Percentiles rank a stretch among this genome's conserved stretches.
phyloP scores from a whole-genome alignment of 92 coral and sea anemone genomes.

The Phenganax stokvisi region DNA sequence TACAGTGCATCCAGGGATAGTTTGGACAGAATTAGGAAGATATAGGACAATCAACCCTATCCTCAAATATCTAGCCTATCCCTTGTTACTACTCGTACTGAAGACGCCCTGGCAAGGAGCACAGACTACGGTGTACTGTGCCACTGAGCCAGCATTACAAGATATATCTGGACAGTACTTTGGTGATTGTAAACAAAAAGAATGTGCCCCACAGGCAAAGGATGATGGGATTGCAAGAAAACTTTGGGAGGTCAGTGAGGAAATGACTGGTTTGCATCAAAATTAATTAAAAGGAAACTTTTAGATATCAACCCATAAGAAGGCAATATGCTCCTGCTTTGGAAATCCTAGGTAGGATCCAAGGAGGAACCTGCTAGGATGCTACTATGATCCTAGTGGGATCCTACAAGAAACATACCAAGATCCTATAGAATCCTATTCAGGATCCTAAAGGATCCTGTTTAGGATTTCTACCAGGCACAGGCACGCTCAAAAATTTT shows the following conservation, averaged over 20 bases:
- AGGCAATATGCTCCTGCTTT: neutral
- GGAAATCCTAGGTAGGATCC: no score
- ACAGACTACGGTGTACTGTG: conserved; percentile 83
- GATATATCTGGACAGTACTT: conserved; percentile 70
- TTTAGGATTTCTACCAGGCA: no score
- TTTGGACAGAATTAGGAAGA: conserved; percentile 78
- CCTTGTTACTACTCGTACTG: conserved; percentile 60
- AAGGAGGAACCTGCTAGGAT: no score
- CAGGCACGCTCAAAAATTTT: no score
- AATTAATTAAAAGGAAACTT: neutral
- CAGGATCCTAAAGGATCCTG: no score
- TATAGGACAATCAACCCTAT: conserved; percentile 52
- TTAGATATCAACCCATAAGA: neutral
- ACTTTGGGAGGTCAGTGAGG: conserved; percentile 90
- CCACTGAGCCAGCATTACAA: conserved; percentile 64
- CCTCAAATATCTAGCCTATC: conserved; percentile 55
- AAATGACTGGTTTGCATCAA: conserved; percentile 41
- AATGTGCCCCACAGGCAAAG: conserved; percentile 63
- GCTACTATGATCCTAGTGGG: no score
- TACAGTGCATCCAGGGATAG: conserved; percentile 81
- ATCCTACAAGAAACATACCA: no score
- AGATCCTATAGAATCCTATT: no score
- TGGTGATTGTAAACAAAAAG: conserved; percentile 62
- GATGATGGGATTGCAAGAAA: conserved; percentile 87
- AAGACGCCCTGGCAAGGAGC: conserved; percentile 89